Evolutionary conservation across 53 echinoderm and acorn worm species (phyloP).

Genomic region (Paelopatides confundens): DNA sequence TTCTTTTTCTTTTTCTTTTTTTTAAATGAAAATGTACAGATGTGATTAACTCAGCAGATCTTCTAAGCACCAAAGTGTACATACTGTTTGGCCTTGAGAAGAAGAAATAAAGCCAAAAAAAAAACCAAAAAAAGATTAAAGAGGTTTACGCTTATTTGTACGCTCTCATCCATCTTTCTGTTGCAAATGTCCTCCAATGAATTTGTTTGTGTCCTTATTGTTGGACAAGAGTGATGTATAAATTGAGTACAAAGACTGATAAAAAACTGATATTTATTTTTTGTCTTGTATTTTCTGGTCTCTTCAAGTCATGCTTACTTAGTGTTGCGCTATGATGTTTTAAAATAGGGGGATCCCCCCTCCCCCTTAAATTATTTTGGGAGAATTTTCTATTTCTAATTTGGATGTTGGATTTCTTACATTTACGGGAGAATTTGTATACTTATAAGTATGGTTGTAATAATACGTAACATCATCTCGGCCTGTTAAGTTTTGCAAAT

Average conservation of each 20-base stretch:
- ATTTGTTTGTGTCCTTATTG: neutral
- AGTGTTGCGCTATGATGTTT: too few species aligned
- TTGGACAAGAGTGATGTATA: neutral
- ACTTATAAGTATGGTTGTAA: too few species aligned
- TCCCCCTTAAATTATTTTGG: too few species aligned
- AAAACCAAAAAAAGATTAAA: neutral
- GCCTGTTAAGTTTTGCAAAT: too few species aligned
- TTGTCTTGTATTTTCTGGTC: too few species aligned
- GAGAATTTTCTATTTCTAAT: too few species aligned
- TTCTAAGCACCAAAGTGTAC: slow-evolving; percentile 25
- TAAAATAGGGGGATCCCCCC: too few species aligned
- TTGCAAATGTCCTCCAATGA: neutral
- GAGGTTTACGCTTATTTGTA: neutral
- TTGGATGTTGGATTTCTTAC: too few species aligned
- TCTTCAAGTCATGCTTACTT: too few species aligned
- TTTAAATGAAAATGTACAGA: slow-evolving; percentile 14
- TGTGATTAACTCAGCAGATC: neutral
- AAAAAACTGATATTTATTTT: too few species aligned
- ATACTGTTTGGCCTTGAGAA: slow-evolving; percentile 38
- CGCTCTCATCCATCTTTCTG: neutral
- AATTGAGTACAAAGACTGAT: neutral
- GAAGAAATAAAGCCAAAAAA: neutral
- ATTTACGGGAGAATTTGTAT: too few species aligned
- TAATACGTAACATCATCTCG: too few species aligned
- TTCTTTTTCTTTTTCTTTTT: neutral